Base-by-base conservation (phyloP, 2,113 vertebrate species). In the Nibea coibor region DNA sequence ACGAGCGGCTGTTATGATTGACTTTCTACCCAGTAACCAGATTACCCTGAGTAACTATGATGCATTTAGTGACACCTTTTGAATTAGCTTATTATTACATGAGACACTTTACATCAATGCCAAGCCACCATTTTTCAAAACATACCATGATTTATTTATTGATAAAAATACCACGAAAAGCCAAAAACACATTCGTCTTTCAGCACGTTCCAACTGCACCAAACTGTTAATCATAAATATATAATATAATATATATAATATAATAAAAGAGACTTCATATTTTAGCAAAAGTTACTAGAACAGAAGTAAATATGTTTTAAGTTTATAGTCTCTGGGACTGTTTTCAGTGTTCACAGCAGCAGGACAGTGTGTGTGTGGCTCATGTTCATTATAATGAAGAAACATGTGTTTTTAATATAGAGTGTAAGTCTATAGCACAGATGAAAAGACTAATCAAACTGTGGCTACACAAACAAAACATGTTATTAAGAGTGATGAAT, bases 1-100 rank as follows among this genome's bases (percentile, higher is more conserved):
- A 35, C 53, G 47, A 54, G 22, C 9, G 59, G 5, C 51, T 28
- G 26, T 64, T 53, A 76, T 66, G 61, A 39, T 58, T 19, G 35
- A 80, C 54, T 57, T 51, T 57, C 28, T 4, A 56, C 10, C 11
- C 28, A 45, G 20, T 75, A 73, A 57, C n/a, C 31, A 35, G 42
- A 82, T 74, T 43, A 70, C 31, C 24, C 42, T 39, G 5, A 59
- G 35, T 5, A 51, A 63, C 54, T 24, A n/a, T 43, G 54, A 72
- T 73, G 11, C 6, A n/a, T 65, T 45, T 17, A 51, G n/a, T 50
- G 56, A 62, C 19, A 53, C n/a, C 5, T 53, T 65, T 31, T 53
- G 5, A 82, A 65, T 26, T 19, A 28, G n/a, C 31, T 54, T 28
- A 56, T 58, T 62, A 31, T 26, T 26, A 26, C 24, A 26, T 31